Evolutionary conservation across 2,797 vertebrate species (phyloP).

Genomic region (Cacajao melanocephalus): DNA sequence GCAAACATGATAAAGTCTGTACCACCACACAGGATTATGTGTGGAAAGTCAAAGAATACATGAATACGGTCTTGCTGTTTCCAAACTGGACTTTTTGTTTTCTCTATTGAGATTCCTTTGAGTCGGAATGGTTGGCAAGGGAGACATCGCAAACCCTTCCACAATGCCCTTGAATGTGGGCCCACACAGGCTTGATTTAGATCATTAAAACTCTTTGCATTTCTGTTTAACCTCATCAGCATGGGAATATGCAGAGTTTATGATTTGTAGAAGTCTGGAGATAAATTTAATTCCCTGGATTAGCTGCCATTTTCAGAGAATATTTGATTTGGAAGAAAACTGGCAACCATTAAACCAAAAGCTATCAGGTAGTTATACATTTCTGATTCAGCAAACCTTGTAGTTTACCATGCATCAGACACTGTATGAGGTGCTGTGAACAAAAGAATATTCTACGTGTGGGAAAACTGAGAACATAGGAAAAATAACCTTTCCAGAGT

Average conservation of each 20-base stretch:
- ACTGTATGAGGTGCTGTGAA: background rate
- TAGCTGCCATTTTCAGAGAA: slow-evolving; percentile 60
- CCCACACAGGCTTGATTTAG: slow-evolving; percentile 60
- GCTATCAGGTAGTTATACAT: background rate
- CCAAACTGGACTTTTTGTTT: background rate
- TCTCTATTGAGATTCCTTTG: slow-evolving; percentile 33
- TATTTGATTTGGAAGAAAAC: slow-evolving; percentile 28
- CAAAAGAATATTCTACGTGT: background rate
- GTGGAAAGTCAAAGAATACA: background rate
- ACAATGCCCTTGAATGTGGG: slow-evolving; percentile 65
- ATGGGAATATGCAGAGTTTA: slow-evolving; percentile 55
- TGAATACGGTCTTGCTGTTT: background rate
- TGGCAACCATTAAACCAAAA: background rate
- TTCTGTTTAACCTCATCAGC: slow-evolving; percentile 81
- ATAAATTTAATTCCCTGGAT: slow-evolving; percentile 78
- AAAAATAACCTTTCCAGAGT: background rate
- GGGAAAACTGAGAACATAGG: background rate
- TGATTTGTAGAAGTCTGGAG: slow-evolving; percentile 53
- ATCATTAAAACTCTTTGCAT: slow-evolving; percentile 79
- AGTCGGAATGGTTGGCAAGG: slow-evolving; percentile 16
- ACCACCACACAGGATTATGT: background rate
- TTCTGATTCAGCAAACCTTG: background rate
- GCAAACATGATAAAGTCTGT: background rate
- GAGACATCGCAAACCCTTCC: slow-evolving; percentile 76
- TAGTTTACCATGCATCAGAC: background rate